Evolutionary conservation across 2,888 invertebrate species (phyloP), one percentile per base, ranked within the genome.

Genomic region (Eumerus sabulonum): DNA sequence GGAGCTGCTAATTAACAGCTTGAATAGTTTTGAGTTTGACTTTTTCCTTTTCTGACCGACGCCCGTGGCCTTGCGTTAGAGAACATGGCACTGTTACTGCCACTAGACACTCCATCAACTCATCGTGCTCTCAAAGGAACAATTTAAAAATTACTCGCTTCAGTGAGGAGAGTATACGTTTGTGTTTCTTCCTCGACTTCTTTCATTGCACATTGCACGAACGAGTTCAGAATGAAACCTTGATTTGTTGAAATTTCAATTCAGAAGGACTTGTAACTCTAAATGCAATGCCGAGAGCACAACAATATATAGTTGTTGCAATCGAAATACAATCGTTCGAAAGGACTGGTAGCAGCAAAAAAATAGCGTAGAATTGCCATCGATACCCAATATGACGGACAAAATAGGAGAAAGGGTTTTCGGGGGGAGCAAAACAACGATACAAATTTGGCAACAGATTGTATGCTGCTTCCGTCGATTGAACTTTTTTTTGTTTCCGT

Each of bases 171-270:
- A 19, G 40, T 68, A 40, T 53, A 36, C 27, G 27, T 27, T 27
- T 7, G 27, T 27, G 27, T 27, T 27, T 27, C 27, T 4, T 7
- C 7, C 27, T 27, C 27, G 3, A 27, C 3, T 7, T 27, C 27
- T 27, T 27, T 27, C 27, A 64, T 51, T 63, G 35, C 54, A 38
- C 59, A 35, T 48, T 36, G 45, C 16, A 44, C 38, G 13, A 38
- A 38, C 62, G 44, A 45, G 48, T 27, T 74, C 38, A 54, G 73
- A 44, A 38, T 70, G 64, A 47, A 70, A 54, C 76, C 70, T 76
- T 76, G 76, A 71, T 71, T 71, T 76, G 70, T 76, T 64, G 64
- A 76, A 76, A 76, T 66, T 76, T 71, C 66, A 76, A 50, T 76
- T 62, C 36, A 45, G 51, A 56, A 56, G 62, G 71, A 76, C 66